phyloP scores from a whole-genome alignment of 2,113 vertebrate genomes.

The Fukomys damarensis region DNA sequence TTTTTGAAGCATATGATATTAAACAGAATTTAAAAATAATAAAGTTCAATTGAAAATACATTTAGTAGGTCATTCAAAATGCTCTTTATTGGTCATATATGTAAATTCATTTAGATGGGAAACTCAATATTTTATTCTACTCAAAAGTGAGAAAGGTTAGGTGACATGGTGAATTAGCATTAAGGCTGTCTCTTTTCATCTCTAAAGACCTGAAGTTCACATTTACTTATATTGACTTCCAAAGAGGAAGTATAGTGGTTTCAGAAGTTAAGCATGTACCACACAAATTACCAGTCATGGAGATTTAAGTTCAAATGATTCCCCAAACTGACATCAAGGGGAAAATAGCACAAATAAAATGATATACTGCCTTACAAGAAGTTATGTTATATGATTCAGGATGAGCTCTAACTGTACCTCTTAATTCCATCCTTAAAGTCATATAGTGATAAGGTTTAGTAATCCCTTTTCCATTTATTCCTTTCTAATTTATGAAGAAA shows the following conservation, averaged over 20 bases:
- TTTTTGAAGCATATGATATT: slow-evolving; percentile 62
- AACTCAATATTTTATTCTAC: slow-evolving; percentile 65
- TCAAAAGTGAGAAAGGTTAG: slow-evolving; percentile 54
- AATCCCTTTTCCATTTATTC: slow-evolving; percentile 76
- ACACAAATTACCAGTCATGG: slow-evolving; percentile 61
- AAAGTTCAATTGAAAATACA: slow-evolving; percentile 78
- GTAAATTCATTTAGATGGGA: slow-evolving; percentile 77
- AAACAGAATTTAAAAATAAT: slow-evolving; percentile 70
- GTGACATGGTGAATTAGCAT: slow-evolving; percentile 81
- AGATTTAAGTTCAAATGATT: slow-evolving; percentile 33
- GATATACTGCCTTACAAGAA: slow-evolving; percentile 41
- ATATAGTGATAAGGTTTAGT: slow-evolving; percentile 73
- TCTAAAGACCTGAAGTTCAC: slow-evolving; percentile 72
- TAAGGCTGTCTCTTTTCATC: slow-evolving; percentile 68
- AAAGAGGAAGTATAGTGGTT: slow-evolving; percentile 58
- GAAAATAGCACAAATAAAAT: slow-evolving; percentile 39
- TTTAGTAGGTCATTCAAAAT: slow-evolving; percentile 79
- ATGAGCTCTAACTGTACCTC: slow-evolving; percentile 61
- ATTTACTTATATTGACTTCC: slow-evolving; percentile 78
- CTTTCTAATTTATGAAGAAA: slow-evolving; percentile 76
- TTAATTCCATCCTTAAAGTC: slow-evolving; percentile 68
- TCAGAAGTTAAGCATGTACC: slow-evolving; percentile 47
- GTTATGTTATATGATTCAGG: neutral
- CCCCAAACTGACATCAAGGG: slow-evolving; percentile 26
- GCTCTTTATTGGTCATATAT: slow-evolving; percentile 77